Percentiles rank a stretch among this genome's conserved stretches.
phyloP scores from a whole-genome alignment of 2,113 vertebrate genomes.

The Gymnorhina tibicen region DNA sequence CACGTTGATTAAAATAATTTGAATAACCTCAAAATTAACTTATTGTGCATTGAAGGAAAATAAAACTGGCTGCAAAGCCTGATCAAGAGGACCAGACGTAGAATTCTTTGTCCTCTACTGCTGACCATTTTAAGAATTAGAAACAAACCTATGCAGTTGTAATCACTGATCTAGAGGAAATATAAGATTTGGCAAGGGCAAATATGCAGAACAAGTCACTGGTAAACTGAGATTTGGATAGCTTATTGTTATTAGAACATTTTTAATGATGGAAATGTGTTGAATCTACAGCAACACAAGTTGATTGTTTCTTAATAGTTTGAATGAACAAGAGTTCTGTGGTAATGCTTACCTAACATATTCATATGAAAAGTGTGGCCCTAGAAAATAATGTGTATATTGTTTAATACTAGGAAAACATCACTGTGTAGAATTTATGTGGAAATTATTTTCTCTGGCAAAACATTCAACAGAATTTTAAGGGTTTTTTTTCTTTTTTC shows the following conservation, averaged over 20 bases:
- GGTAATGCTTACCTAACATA: neutral
- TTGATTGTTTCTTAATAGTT: neutral
- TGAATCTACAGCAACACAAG: neutral
- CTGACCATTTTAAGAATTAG: neutral
- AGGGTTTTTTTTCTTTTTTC: fast-evolving
- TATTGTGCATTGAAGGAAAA: neutral
- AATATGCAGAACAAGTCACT: neutral
- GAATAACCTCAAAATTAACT: neutral
- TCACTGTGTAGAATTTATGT: neutral
- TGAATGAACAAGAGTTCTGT: neutral
- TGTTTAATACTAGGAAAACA: neutral
- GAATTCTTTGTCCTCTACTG: neutral
- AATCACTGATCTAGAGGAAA: neutral
- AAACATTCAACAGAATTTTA: neutral
- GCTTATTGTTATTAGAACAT: neutral
- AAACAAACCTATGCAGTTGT: neutral
- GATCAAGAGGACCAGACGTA: neutral
- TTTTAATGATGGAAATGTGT: neutral
- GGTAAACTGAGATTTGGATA: neutral
- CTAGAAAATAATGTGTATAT: neutral
- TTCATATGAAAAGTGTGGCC: neutral
- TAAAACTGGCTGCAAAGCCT: neutral
- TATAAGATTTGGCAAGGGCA: neutral
- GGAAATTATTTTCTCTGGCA: neutral
- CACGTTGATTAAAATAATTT: neutral